Evolutionary conservation across 2,888 invertebrate genomes (phyloP).

Genomic region (Boloria euphrosyne): DNA sequence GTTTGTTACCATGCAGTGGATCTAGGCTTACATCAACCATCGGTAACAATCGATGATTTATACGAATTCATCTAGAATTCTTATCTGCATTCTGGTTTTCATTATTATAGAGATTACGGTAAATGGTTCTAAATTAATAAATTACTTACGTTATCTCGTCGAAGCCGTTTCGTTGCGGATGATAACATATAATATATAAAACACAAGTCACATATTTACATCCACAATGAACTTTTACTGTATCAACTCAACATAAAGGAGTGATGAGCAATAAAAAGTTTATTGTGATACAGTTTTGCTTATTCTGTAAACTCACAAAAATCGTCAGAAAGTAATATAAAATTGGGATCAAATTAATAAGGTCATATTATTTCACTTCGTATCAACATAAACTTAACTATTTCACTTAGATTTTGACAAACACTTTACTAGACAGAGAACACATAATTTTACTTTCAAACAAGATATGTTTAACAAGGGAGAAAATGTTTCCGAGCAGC

Average conservation of each 20-base stretch:
- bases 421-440: conserved; percentile 31
- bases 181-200: conserved; percentile 55
- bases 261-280: conserved; percentile 34
- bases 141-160: conserved; percentile 80
- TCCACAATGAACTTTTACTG: conserved; percentile 41
- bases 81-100: conserved; percentile 58
- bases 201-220: conserved; percentile 48
- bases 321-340: conserved; percentile 30
- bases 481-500: conserved; percentile 31
- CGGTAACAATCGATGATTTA: conserved; percentile 68
- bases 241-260: conserved; percentile 36
- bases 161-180: conserved; percentile 63
- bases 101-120: conserved; percentile 50
- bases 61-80: conserved; percentile 44
- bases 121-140: conserved; percentile 66
- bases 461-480: conserved; percentile 13
- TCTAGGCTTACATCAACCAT: conserved; percentile 62
- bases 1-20: conserved; percentile 70
- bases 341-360: conserved; percentile 26
- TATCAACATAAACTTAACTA: conserved; percentile 23
- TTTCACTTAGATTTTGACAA: conserved; percentile 27
- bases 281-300: conserved; percentile 31
- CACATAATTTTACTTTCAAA: conserved; percentile 28
- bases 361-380: conserved; percentile 5
- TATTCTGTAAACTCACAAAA: conserved; percentile 37